These are phyloP conservation scores for Eidolon helvum DNA, from an alignment of 2,113 vertebrate species.

Conservation along the genomic window DNA sequence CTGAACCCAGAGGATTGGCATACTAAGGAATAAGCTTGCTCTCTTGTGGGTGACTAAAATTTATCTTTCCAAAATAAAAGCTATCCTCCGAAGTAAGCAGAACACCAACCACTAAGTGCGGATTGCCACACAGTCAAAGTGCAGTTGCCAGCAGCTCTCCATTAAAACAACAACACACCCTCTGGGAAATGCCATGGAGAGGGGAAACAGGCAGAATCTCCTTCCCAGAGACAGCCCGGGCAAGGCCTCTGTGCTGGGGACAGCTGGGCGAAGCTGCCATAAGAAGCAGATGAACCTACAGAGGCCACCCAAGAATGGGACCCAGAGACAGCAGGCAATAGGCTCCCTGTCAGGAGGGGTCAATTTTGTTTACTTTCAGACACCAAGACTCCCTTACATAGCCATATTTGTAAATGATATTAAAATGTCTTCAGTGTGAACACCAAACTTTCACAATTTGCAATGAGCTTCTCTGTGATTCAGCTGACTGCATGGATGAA, in stretches of 20 bases:
- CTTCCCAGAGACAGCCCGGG: neutral
- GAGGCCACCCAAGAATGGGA: neutral
- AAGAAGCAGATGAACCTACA: neutral
- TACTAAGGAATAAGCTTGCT: neutral
- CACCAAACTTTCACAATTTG: neutral
- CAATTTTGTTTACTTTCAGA: neutral
- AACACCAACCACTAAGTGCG: neutral
- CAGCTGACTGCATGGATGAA: neutral
- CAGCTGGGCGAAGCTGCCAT: neutral
- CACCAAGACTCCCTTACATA: neutral
- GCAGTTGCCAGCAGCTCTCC: neutral
- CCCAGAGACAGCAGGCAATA: neutral
- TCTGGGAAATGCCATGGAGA: neutral
- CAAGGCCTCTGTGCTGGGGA: neutral
- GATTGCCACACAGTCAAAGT: neutral
- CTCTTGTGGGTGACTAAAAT: neutral
- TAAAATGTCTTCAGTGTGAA: neutral
- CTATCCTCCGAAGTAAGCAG: neutral
- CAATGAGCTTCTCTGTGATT: neutral
- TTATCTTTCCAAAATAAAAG: slow-evolving; percentile 6
- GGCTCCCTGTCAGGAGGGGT: neutral
- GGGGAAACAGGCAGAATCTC: neutral
- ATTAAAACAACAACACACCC: neutral
- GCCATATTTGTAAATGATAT: neutral
- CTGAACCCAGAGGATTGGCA: neutral